Conservation (phyloP, 2,113 vertebrate species). For the Nannobrachium achirus region DNA sequence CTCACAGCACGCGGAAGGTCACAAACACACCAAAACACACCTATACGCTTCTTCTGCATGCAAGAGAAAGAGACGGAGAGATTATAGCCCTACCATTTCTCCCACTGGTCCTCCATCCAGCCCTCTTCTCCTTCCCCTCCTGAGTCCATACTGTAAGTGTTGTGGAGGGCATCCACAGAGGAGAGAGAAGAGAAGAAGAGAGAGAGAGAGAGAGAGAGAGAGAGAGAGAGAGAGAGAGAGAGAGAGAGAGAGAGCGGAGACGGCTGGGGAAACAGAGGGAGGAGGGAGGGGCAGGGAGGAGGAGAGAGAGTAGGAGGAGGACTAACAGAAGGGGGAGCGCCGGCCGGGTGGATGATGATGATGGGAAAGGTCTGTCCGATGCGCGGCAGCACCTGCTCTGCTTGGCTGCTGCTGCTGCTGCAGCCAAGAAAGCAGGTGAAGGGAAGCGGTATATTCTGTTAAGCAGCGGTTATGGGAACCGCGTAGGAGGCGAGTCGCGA, state of each 20-base stretch:
- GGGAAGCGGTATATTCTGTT: slow-evolving; percentile 17
- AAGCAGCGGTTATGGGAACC: slow-evolving; percentile 24
- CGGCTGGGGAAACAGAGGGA: slow-evolving; percentile 14
- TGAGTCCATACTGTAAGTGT: slow-evolving; percentile 89
- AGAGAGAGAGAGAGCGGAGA: slow-evolving; percentile 34
- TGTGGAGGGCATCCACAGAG: slow-evolving; percentile 84
- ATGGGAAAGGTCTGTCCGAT: slow-evolving; percentile 52
- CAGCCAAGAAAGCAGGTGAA: neutral
- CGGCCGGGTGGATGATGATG: slow-evolving; percentile 61
- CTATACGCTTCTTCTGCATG: slow-evolving; percentile 9
- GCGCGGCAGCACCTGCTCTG: slow-evolving; percentile 24
- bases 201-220: slow-evolving; percentile 48
- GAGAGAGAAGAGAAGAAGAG: slow-evolving; percentile 38
- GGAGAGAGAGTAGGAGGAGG: slow-evolving; percentile 11
- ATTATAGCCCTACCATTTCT: slow-evolving; percentile 94
- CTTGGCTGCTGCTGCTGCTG: neutral
- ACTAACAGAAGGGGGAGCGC: slow-evolving; percentile 44
- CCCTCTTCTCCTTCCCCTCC: slow-evolving; percentile 90
- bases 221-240: slow-evolving; percentile 45
- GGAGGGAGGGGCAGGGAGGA: neutral
- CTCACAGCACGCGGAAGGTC: slow-evolving; percentile 2
- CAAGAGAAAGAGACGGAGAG: slow-evolving; percentile 11
- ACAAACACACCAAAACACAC: slow-evolving; percentile 60
- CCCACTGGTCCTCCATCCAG: slow-evolving; percentile 99
- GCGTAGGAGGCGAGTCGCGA: slow-evolving; percentile 24